Evolutionary conservation across 1,140 invertebrate genomes (phyloP).

Genomic region (Mamestra configurata): DNA sequence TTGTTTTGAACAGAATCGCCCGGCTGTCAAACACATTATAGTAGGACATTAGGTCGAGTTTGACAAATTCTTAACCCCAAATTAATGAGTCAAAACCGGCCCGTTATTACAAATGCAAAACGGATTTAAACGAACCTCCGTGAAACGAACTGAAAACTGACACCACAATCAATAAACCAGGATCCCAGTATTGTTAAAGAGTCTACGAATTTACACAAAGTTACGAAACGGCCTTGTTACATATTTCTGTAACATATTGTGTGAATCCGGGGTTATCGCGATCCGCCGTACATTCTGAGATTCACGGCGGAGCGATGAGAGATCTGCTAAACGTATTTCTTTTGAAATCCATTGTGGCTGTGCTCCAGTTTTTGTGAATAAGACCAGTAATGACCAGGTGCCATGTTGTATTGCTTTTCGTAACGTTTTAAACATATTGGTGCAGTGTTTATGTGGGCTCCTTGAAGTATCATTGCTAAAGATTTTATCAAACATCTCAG

Average conservation of each 20-base stretch:
- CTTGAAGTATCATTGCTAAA: not conserved
- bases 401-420: conserved; percentile 33
- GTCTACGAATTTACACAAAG: not conserved
- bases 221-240: conserved; percentile 41
- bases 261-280: conserved; percentile 39
- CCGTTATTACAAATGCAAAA: not conserved
- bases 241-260: conserved; percentile 45
- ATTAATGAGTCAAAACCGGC: too few species aligned
- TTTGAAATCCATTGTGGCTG: conserved; percentile 41
- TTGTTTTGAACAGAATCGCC: too few species aligned
- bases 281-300: not conserved
- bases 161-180: conserved; percentile 29
- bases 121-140: not conserved
- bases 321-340: conserved; percentile 19
- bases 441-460: not conserved
- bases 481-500: not conserved
- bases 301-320: conserved; percentile 33
- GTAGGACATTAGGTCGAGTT: too few species aligned
- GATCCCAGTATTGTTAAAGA: conserved; percentile 21
- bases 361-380: conserved; percentile 29
- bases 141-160: not conserved
- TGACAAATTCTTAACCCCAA: too few species aligned
- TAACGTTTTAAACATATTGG: conserved; percentile 14
- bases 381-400: conserved; percentile 31
- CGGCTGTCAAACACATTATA: too few species aligned